Conservation (phyloP, 1,140 invertebrate genomes). For the Mylabris phalerata region DNA sequence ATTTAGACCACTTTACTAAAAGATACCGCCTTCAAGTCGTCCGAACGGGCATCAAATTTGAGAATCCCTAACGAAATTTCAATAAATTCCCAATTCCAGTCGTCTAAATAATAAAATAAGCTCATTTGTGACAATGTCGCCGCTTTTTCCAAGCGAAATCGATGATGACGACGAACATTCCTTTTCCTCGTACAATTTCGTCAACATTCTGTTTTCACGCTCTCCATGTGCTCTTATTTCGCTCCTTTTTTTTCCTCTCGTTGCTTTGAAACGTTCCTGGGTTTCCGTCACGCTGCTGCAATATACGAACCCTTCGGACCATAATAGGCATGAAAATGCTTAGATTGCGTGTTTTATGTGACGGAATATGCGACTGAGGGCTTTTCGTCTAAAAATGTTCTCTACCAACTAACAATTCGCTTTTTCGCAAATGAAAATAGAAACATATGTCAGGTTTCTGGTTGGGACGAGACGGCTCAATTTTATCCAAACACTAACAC, state of each 20-base stretch:
- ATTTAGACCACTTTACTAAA: conserved; percentile 25
- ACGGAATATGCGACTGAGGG: conserved; percentile 19
- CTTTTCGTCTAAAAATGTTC: not conserved
- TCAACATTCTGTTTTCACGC: not conserved
- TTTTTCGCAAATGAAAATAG: conserved; percentile 13
- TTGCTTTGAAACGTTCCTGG: no score
- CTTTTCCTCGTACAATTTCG: conserved; percentile 6
- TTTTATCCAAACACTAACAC: not conserved
- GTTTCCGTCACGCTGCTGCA: conserved; percentile 1
- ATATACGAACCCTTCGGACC: conserved; percentile 19
- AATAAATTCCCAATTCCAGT: conserved; percentile 2
- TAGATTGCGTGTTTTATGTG: conserved; percentile 23
- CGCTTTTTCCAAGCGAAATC: not conserved
- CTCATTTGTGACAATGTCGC: not conserved
- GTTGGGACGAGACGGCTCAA: not conserved
- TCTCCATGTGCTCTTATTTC: not conserved
- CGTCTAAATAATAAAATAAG: not conserved
- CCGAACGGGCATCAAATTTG: not conserved
- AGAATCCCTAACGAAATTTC: not conserved
- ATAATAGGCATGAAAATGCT: conserved; percentile 19
- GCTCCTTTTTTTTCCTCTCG: no score
- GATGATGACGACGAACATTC: conserved; percentile 8
- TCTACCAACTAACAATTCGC: conserved; percentile 1
- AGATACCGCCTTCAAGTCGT: conserved; percentile 4
- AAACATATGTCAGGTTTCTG: conserved; percentile 10